These are phyloP conservation scores for Neodon shergylaensis DNA, from an alignment of 2,113 vertebrate species.

Conservation along the genomic window DNA sequence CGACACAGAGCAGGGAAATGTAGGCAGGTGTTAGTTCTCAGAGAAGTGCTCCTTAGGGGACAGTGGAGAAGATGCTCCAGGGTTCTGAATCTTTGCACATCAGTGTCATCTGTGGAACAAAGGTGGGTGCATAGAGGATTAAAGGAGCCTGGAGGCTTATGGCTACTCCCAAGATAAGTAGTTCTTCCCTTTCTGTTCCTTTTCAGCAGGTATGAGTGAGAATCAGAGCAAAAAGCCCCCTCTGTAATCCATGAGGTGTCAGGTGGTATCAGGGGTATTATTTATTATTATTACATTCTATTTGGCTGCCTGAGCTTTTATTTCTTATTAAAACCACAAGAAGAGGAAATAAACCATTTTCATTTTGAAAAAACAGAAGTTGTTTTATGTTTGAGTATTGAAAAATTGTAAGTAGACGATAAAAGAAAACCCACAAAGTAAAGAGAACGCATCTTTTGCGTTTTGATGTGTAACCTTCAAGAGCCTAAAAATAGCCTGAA, in stretches of 20 bases:
- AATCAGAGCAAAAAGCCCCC: neutral
- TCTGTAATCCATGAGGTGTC: neutral
- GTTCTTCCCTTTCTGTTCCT: neutral
- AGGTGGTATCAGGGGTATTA: neutral
- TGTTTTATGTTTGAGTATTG: neutral
- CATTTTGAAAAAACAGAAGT: conserved; percentile 44
- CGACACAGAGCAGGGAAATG: neutral
- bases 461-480: neutral
- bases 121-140: neutral
- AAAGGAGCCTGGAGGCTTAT: neutral
- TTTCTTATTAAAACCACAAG: conserved; percentile 3
- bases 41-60: neutral
- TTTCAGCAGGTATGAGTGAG: neutral
- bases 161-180: neutral
- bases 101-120: neutral
- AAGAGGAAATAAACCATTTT: conserved; percentile 11
- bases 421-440: neutral
- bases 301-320: neutral
- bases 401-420: neutral
- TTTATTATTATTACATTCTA: neutral
- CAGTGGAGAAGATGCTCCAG: neutral
- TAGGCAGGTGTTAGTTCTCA: neutral
- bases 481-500: neutral
- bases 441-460: conserved; percentile 4
- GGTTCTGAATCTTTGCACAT: neutral